Percentiles rank a stretch among this genome's conserved stretches.
phyloP scores from a whole-genome alignment of 2,113 vertebrate genomes.

The Anarrhichthys ocellatus region DNA sequence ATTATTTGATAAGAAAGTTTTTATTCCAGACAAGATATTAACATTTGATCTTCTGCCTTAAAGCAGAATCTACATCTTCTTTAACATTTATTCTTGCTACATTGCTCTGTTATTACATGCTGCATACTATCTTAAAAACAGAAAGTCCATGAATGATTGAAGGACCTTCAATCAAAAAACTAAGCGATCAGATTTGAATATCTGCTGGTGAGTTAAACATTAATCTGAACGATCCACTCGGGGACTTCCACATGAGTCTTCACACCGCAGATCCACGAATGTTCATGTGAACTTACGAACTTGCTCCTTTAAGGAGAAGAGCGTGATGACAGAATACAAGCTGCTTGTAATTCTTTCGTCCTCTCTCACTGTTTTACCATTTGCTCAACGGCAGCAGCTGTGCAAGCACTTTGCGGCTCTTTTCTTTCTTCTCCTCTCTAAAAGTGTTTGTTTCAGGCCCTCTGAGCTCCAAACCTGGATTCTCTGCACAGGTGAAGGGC shows the following conservation, averaged over 20 bases:
- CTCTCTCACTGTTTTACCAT: conserved; percentile 3
- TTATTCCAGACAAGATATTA: too few species aligned
- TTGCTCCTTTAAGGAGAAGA: background rate
- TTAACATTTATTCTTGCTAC: background rate
- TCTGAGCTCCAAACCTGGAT: conserved; percentile 3
- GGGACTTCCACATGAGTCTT: conserved; percentile 28
- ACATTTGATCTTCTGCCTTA: too few species aligned
- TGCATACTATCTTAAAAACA: too few species aligned
- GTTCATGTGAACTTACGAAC: conserved; percentile 16
- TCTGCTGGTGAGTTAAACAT: background rate
- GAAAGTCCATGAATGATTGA: background rate
- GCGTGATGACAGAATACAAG: background rate
- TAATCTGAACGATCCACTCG: background rate
- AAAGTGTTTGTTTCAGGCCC: conserved; percentile 19
- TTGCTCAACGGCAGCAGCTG: conserved; percentile 54
- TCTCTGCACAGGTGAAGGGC: conserved; percentile 1
- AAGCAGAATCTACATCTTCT: too few species aligned
- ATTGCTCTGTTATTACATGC: background rate
- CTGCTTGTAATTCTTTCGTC: background rate
- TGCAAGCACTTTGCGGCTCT: conserved; percentile 30
- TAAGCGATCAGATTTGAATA: background rate
- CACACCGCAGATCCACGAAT: too few species aligned
- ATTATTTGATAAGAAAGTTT: too few species aligned
- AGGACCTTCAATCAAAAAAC: background rate
- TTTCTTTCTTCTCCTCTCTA: background rate